These are phyloP conservation scores for Alethe castanea DNA, from an alignment of 2,113 vertebrate genomes.

Conservation along the genomic window DNA sequence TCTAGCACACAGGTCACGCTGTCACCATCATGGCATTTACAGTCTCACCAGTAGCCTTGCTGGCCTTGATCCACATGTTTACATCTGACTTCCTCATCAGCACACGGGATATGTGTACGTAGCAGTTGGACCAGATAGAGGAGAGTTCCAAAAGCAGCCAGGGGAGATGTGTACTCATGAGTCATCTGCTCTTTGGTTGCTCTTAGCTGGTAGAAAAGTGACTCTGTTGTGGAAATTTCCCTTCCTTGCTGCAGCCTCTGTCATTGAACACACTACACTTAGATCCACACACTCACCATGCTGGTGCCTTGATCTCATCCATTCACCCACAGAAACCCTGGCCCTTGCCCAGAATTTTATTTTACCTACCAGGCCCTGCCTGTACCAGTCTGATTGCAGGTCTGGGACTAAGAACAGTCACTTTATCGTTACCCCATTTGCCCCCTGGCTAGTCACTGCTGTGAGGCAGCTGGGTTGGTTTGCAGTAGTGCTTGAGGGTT, in stretches of 20 bases:
- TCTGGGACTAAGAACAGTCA: neutral
- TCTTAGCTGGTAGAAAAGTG: neutral
- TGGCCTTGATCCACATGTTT: neutral
- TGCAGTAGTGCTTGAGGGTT: neutral
- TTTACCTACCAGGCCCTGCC: neutral
- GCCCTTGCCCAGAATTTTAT: neutral
- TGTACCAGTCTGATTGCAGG: neutral
- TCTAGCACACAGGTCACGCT: neutral
- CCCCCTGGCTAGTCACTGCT: neutral
- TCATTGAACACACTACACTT: neutral
- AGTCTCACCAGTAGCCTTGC: neutral
- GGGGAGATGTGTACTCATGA: neutral
- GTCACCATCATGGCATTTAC: neutral
- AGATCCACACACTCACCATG: rapidly evolving
- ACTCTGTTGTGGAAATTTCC: neutral
- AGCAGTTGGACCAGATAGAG: neutral
- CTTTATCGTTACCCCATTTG: neutral
- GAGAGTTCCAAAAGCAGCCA: neutral
- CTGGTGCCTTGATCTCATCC: neutral
- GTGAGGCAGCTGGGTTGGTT: neutral
- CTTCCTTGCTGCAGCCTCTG: neutral
- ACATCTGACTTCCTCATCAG: neutral
- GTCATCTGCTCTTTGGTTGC: neutral
- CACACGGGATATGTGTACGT: neutral
- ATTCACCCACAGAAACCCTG: neutral